These are phyloP conservation scores for Drosophila seguyi DNA, from an alignment of 1,140 invertebrate genomes.

Conservation along the genomic window DNA sequence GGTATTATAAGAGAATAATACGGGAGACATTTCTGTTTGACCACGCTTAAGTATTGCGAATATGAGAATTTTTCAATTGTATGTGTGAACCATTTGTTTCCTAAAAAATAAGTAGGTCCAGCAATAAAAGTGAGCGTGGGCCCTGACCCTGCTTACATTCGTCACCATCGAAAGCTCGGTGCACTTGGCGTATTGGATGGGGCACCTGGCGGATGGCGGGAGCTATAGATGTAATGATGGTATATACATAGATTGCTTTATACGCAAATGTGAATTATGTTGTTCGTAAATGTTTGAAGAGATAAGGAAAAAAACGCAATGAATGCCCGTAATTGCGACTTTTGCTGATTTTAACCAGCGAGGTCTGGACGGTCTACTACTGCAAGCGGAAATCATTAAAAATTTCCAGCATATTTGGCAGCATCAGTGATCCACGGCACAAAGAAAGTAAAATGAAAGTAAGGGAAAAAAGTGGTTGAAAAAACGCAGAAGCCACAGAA, in stretches of 20 bases:
- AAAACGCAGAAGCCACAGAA: constrained; percentile 71
- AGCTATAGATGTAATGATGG: constrained; percentile 62
- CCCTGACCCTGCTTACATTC: constrained; percentile 13
- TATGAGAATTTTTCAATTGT: too few species aligned
- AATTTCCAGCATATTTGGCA: constrained; percentile 76
- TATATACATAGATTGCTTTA: constrained; percentile 69
- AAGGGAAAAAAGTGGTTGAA: constrained; percentile 18
- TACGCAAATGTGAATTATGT: constrained; percentile 18
- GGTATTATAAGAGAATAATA: too few species aligned
- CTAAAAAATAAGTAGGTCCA: too few species aligned
- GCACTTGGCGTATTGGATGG: constrained; percentile 16
- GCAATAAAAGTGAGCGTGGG: not conserved
- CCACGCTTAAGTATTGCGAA: too few species aligned
- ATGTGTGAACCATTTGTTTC: too few species aligned
- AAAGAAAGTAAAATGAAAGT: constrained; percentile 27
- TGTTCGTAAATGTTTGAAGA: constrained; percentile 20
- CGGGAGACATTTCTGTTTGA: too few species aligned
- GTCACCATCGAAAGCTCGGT: constrained; percentile 9
- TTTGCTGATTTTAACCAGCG: constrained; percentile 56
- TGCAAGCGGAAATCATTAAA: constrained; percentile 73
- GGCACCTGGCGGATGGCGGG: not conserved
- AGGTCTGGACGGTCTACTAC: constrained; percentile 14
- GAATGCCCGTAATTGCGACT: constrained; percentile 51
- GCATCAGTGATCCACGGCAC: constrained; percentile 25
- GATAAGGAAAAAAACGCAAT: constrained; percentile 35